These are phyloP conservation scores for Melanophora roralis DNA, from an alignment of 2,888 invertebrate species.

Conservation along the genomic window DNA sequence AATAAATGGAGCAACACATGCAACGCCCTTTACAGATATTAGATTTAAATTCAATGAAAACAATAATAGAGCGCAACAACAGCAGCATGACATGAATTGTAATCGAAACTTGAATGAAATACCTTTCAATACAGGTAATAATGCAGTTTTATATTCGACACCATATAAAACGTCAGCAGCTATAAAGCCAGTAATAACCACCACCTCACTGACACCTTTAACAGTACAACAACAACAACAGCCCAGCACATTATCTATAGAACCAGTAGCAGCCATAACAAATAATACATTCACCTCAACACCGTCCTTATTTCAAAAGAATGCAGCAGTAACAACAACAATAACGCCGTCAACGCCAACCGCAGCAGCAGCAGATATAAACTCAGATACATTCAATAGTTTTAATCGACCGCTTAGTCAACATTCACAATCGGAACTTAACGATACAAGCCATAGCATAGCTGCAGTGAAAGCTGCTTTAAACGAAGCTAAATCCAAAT, in stretches of 20 bases:
- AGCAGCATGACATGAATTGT: constrained; percentile 54
- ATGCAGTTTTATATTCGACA: constrained; percentile 50
- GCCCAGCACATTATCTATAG: constrained; percentile 41
- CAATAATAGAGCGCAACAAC: constrained; percentile 51
- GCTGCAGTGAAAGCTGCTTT: constrained; percentile 75
- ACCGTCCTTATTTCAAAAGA: constrained; percentile 38
- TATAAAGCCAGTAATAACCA: constrained; percentile 51
- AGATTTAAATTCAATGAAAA: constrained; percentile 65
- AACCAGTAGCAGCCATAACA: constrained; percentile 23
- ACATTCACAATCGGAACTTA: constrained; percentile 67
- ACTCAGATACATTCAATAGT: constrained; percentile 50
- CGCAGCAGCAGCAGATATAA: constrained; percentile 34
- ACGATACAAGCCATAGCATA: constrained; percentile 71
- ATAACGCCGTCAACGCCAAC: neutral
- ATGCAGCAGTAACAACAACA: constrained; percentile 40
- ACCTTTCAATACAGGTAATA: constrained; percentile 51
- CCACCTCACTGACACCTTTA: constrained; percentile 29
- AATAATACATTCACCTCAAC: constrained; percentile 53
- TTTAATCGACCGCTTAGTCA: constrained; percentile 68
- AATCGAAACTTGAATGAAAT: constrained; percentile 61
- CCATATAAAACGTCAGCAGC: constrained; percentile 51
- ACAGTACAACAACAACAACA: constrained; percentile 41
- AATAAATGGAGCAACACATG: constrained; percentile 63
- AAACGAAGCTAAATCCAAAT: constrained; percentile 76
- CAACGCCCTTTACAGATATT: constrained; percentile 66